Percentiles rank a stretch among this genome's conserved stretches.
phyloP scores from a whole-genome alignment of 2,113 vertebrate genomes.

The Podiceps cristatus region DNA sequence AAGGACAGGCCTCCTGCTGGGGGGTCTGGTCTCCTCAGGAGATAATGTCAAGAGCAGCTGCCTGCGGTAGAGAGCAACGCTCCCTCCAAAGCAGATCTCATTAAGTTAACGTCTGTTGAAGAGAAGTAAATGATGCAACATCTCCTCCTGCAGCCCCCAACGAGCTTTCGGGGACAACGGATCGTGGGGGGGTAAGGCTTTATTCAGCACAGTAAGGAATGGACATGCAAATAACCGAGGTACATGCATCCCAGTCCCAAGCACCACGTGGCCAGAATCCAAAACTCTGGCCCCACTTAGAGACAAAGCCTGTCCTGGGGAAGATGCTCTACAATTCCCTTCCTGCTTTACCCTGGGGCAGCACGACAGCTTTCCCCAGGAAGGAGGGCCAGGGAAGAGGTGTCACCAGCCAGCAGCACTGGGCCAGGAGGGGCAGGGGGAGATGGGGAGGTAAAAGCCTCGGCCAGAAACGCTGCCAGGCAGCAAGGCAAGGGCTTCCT shows the following conservation, averaged over 20 bases:
- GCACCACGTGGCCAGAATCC: background rate
- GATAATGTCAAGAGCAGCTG: background rate
- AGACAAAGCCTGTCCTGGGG: background rate
- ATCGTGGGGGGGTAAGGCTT: background rate
- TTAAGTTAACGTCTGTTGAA: background rate
- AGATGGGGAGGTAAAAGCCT: background rate
- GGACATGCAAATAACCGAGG: background rate
- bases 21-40: background rate
- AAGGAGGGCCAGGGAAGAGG: background rate
- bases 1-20: background rate
- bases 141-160: background rate
- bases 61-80: background rate
- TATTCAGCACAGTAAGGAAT: conserved; percentile 22
- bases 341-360: background rate
- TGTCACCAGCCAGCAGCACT: background rate
- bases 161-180: background rate
- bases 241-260: background rate
- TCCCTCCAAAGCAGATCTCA: background rate
- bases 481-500: background rate
- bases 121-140: background rate
- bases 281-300: background rate
- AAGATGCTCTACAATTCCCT: background rate
- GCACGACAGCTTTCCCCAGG: background rate
- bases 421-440: background rate
- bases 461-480: background rate